phyloP scores from a whole-genome alignment of 2,113 vertebrate species.

The Brachirus orientalis region DNA sequence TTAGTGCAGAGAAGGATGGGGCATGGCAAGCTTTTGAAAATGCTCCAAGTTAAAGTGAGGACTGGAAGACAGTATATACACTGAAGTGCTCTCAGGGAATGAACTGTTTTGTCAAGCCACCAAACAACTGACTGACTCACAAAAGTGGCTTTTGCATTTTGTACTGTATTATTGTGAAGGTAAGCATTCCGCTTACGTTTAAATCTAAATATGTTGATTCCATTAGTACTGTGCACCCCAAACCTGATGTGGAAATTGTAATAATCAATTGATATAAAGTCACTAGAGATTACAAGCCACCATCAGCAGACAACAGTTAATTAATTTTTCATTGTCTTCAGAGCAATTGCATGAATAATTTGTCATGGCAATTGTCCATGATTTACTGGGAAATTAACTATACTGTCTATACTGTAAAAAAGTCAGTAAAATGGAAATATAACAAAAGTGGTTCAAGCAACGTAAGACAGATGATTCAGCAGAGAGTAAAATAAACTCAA shows the following conservation, averaged over 20 bases:
- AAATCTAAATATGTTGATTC: background rate
- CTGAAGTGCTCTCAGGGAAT: constrained; percentile 64
- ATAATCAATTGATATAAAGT: no score
- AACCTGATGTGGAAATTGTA: no score
- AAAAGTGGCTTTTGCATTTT: constrained; percentile 17
- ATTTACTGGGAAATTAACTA: no score
- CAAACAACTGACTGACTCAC: constrained; percentile 29
- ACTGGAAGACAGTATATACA: constrained; percentile 55
- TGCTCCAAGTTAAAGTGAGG: constrained; percentile 47
- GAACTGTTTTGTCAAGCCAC: constrained; percentile 47
- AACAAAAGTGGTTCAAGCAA: no score
- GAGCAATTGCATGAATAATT: background rate
- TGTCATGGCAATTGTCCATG: no score
- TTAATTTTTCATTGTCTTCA: no score
- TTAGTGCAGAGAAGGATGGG: constrained; percentile 52
- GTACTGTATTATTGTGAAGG: constrained; percentile 44
- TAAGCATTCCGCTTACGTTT: background rate
- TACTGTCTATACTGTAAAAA: no score
- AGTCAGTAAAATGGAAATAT: no score
- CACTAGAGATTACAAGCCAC: no score
- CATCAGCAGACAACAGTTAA: no score
- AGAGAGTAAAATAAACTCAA: background rate
- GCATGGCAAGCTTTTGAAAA: constrained; percentile 57
- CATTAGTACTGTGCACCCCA: constrained; percentile 8
- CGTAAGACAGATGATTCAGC: no score